Conservation (phyloP, 2,797 vertebrate species). For the Chlorospingus flavigularis region DNA sequence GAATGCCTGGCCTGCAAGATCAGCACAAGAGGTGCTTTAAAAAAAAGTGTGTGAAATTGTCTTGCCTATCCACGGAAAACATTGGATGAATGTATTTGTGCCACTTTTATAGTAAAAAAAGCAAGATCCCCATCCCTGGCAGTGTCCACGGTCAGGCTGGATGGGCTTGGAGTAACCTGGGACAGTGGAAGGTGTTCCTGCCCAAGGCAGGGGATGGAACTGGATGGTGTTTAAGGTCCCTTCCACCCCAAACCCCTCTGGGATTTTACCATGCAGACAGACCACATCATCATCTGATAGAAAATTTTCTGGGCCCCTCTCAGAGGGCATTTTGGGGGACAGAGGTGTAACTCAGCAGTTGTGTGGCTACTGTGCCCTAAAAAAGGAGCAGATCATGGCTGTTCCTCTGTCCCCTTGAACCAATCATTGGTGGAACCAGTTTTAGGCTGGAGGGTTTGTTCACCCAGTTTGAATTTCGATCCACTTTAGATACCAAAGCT, state of each 20-base stretch:
- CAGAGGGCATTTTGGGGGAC: background rate
- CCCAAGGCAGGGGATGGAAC: background rate
- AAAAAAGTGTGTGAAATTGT: background rate
- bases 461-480: background rate
- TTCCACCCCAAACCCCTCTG: background rate
- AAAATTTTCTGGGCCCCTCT: background rate
- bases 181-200: background rate
- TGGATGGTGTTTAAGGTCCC: background rate
- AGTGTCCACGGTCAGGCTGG: background rate
- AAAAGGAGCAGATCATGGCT: background rate
- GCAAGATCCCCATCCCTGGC: background rate
- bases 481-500: background rate
- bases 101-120: background rate
- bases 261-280: background rate
- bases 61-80: background rate
- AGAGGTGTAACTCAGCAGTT: background rate
- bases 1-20: background rate
- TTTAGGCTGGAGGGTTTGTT: background rate
- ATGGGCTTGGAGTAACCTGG: background rate
- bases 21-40: background rate
- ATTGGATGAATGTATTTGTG: background rate
- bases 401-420: background rate
- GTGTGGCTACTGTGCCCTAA: rapidly evolving
- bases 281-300: background rate
- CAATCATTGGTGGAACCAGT: background rate